Base-by-base conservation (phyloP, 1,140 invertebrate species). In the Popillia japonica region DNA sequence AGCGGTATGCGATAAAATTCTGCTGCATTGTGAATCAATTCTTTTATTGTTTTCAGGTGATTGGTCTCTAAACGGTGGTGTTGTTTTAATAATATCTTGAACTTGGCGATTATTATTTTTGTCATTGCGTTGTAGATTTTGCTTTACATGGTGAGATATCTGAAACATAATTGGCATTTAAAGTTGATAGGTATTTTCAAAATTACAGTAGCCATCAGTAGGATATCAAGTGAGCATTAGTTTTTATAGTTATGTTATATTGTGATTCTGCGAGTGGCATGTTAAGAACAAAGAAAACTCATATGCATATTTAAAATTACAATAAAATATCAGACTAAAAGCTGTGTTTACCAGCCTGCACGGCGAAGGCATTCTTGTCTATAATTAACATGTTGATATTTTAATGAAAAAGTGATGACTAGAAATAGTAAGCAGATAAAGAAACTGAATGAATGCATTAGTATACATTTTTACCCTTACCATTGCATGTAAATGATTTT, bases 101-200 rank as follows among this genome's bases (percentile, higher is more conserved):
- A 27, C 42, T 76, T 80, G 78, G 10, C 80, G 80, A 74, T 84
- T 84, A 55, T 84, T 84, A 75, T 84, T 84, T 6, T 74, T 76
- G 73, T 84, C 83, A 41, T 82, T 80, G 78, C 78, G 74, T 42
- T 78, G 42, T 2, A 41, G 22, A 9, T 17, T 68, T 27, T 27
- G 20, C 0, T 68, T 68, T 7, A 22, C 27, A 44, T 48, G 44
- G 73, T 55, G 10, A 20, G 17, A 76, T 42, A 48, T 59, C 42
- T 34, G 27, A n/a, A 44, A n/a, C 1, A 48, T 48, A 48, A 10
- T 14, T 48, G 1, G 27, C 4, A 4, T 34, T n/a, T 34, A 34
- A 4, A 4, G 27, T 34, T 34, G 27, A 4, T 34, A 4, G 27
- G 27, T 34, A 34, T 34, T 34, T 34, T 34, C 4, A 34, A 34